These are phyloP conservation scores for Sterna hirundo DNA, from an alignment of 2,113 vertebrate species.

Conservation along the genomic window DNA sequence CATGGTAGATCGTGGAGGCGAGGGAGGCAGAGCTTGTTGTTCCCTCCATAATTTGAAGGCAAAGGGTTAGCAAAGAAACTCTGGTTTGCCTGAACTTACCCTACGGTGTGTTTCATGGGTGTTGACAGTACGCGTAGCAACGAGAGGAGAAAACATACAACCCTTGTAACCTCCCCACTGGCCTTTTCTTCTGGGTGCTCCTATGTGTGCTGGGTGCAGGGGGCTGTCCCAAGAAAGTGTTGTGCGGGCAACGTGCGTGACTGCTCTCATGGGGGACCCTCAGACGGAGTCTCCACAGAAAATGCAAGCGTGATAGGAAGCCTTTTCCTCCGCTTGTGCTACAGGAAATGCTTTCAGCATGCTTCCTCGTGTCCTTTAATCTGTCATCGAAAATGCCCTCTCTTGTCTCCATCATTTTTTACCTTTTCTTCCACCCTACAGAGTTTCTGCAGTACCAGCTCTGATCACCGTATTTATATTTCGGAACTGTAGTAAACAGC, in stretches of 20 bases:
- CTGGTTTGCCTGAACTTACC: background rate
- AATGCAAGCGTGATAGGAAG: background rate
- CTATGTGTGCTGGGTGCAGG: fast-evolving
- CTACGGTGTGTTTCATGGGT: background rate
- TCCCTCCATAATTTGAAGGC: background rate
- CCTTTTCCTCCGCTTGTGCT: background rate
- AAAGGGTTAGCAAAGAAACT: background rate
- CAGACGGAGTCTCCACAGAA: background rate
- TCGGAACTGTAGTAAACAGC: background rate
- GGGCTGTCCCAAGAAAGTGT: background rate
- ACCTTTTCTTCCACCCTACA: background rate
- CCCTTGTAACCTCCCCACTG: background rate
- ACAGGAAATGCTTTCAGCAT: background rate
- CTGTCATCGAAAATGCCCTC: background rate
- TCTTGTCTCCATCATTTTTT: background rate
- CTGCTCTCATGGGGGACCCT: background rate
- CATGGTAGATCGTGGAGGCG: background rate
- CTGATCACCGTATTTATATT: background rate
- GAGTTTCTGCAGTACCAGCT: background rate
- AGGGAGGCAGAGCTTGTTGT: background rate
- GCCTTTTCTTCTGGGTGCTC: background rate
- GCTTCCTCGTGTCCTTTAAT: background rate
- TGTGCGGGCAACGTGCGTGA: background rate
- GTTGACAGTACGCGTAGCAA: background rate
- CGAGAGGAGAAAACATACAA: background rate